Evolutionary conservation across 2,113 vertebrate species (phyloP), one percentile per base, ranked within the genome.

Genomic region (Triplophysa dalaica): DNA sequence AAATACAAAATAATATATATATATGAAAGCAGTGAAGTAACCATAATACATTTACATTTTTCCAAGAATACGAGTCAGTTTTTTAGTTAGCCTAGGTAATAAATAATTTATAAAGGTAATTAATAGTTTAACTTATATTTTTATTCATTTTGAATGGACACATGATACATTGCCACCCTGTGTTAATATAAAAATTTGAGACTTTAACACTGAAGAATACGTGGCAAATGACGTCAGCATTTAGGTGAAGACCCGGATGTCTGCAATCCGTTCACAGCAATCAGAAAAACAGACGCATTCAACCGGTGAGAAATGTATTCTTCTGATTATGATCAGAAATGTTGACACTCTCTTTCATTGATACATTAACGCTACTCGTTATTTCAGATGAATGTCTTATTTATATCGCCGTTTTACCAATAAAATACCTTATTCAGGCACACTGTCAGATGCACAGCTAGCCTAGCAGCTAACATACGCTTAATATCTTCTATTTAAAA

Each of bases 191-290:
- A 7, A 50, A 12, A 3, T 10, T 17, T 10, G 3, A 38, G 5
- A 4, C 7, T n/a, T n/a, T 21, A 24, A 13, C 9, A 21, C 50
- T 45, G 22, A 77, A 78, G 63, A 50, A 61, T 62, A 86, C 81
- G 81, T 86, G 81, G 81, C 79, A 75, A 8, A 7, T 86, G 83
- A 85, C 79, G 83, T 85, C 70, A 61, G 3, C 14, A 11, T 21
- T 11, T 26, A 2, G 7, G 4, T 8, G 1, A 54, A 21, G 22
- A 77, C 85, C 81, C 85, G 83, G 83, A 86, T 86, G 14, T 70
- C 29, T 33, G 67, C 45, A 19, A 45, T 70, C 70, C 50, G 45
- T 4, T 43, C 68, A 22, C 66, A 38, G 43, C 26, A 19, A 50
- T 16, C 16, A 74, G 70, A 82, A 54, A 79, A 75, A 14, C 48